A percentile compares a stretch with the other conserved stretches of the same genome.
Conservation (phyloP, 2,113 vertebrate species). For the Geococcyx californianus region DNA sequence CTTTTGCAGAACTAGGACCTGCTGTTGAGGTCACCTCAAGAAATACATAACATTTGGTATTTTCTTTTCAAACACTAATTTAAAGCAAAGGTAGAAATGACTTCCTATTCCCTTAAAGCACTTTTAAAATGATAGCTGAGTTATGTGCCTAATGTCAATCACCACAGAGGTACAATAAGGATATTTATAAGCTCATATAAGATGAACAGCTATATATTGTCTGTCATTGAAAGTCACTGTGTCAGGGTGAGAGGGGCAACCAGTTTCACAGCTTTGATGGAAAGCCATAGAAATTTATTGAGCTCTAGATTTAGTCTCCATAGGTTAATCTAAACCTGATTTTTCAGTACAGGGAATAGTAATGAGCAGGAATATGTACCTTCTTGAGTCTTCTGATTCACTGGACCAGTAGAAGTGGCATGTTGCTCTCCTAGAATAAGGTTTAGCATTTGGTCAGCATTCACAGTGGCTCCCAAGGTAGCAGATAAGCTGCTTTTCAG, state of each 20-base stretch:
- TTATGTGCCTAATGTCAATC: neutral
- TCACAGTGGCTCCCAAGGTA: neutral
- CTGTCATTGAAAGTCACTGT: neutral
- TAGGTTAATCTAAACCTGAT: neutral
- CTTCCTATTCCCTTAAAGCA: neutral
- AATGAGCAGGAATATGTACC: neutral
- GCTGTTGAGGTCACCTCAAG: neutral
- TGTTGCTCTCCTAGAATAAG: neutral
- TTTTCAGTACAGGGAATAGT: neutral
- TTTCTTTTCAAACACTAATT: neutral
- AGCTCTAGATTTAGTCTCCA: neutral
- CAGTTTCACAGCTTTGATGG: neutral
- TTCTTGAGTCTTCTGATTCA: neutral
- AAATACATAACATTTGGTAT: neutral
- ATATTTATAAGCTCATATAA: neutral
- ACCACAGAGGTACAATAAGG: neutral
- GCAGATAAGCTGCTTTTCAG: neutral
- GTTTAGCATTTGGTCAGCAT: neutral
- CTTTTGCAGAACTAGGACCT: neutral
- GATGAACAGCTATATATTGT: neutral
- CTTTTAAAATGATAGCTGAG: neutral
- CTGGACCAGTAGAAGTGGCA: neutral
- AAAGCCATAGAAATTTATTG: neutral
- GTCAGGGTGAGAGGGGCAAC: neutral
- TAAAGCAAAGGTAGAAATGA: neutral